Evolutionary conservation across 2,797 vertebrate genomes (phyloP), one percentile per base, ranked within the genome.

Genomic region (Manis crassicaudata): DNA sequence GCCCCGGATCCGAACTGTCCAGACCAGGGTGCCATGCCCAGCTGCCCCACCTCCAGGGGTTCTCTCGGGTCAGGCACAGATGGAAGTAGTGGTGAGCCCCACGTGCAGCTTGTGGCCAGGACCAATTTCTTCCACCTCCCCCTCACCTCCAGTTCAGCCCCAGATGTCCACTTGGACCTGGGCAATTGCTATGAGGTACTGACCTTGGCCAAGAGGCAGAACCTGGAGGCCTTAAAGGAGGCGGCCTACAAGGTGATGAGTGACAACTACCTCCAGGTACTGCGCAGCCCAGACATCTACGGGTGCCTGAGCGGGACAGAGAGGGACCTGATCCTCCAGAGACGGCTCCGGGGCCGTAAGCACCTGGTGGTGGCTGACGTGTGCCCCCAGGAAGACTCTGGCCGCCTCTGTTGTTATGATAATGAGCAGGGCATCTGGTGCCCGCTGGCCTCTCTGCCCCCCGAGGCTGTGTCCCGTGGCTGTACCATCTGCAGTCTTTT

Each of bases 221-320:
- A 97, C 20, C 98, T 99, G n/a, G 77, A 90, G 37, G 87, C 94
- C 5, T 97, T 99, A 76, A 98, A 98, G 96, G 98, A 99, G 56
- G 99, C 99, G 0, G 99, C 99, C 75, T 99, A 99, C 32, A 98
- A 97, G 96, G 98, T 99, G 86, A 99, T 99, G 99, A 99, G 99
- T 0, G 98, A 99, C 97, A 99, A 99, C 98, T 99, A 99, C 95
- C 98, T 99, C 2, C 99, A 99, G 87, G 99, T 99, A 35, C 98
- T 99, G 62, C 98, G 98, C 95, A 99, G 98, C 83, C 98, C 99
- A 0, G 98, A 96, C 52, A 98, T 99, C 98, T 99, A 99, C 0
- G 94, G 99, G 32, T 93, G 84, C 58, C 99, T 99, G 95, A 99
- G 98, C 0, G 99, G 99, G 0, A 90, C 98, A 0, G 99, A 99